These are phyloP conservation scores for Falco peregrinus DNA, from an alignment of 2,797 vertebrate genomes.

Conservation along the genomic window DNA sequence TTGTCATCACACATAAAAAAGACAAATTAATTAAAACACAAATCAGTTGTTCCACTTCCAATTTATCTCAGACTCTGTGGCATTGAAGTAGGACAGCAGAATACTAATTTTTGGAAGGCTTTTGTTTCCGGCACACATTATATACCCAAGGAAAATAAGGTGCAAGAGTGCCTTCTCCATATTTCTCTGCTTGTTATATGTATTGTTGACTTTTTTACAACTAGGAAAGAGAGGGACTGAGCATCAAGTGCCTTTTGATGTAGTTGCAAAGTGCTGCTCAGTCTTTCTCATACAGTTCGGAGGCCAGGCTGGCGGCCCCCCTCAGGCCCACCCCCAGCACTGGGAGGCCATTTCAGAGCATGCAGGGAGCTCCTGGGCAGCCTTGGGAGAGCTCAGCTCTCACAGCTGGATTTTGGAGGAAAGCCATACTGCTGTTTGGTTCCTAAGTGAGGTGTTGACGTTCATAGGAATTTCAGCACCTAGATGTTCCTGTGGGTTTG, in stretches of 20 bases:
- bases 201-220: neutral
- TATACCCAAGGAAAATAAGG: neutral
- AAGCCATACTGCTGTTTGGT: neutral
- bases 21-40: constrained; percentile 63
- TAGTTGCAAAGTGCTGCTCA: neutral
- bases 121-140: neutral
- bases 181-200: neutral
- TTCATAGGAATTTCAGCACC: neutral
- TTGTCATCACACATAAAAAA: constrained; percentile 31
- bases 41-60: constrained; percentile 15
- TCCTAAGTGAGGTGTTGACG: neutral
- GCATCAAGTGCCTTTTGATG: neutral
- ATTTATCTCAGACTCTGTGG: neutral
- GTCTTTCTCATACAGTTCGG: rapidly evolving
- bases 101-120: neutral
- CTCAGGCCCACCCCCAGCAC: neutral
- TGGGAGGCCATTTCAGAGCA: neutral
- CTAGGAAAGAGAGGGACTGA: neutral
- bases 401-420: neutral
- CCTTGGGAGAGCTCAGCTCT: neutral
- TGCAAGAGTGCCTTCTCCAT: neutral
- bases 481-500: neutral
- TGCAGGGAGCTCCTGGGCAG: neutral
- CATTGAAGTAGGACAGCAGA: constrained; percentile 13
- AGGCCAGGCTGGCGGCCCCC: neutral